Conservation (phyloP, 2,888 invertebrate genomes). For the Stenodema calcarata region DNA sequence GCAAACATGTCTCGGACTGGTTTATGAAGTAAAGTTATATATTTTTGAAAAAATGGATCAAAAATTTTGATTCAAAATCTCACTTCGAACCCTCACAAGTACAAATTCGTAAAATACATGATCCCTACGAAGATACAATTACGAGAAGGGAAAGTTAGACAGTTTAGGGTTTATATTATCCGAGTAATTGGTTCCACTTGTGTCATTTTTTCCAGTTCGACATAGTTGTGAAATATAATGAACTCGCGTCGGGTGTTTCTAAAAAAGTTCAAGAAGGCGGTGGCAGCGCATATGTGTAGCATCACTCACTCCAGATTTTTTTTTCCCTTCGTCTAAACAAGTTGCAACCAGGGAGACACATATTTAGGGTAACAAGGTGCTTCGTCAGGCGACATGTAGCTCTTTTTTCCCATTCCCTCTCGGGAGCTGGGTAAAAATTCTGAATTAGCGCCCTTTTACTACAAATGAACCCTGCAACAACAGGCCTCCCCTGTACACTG, state of each 20-base stretch:
- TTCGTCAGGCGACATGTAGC: neutral
- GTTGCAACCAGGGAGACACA: neutral
- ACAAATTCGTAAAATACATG: too few relatives aligned
- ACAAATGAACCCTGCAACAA: slow-evolving; percentile 2
- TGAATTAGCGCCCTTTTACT: slow-evolving; percentile 2
- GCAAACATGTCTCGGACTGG: too few relatives aligned
- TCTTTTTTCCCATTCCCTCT: neutral
- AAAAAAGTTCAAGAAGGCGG: neutral
- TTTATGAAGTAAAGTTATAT: too few relatives aligned
- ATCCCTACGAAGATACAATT: too few relatives aligned
- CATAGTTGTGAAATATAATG: neutral
- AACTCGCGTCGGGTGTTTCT: too few relatives aligned
- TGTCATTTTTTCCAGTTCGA: neutral
- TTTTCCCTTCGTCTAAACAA: neutral
- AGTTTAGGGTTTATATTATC: too few relatives aligned
- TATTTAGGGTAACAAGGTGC: slow-evolving; percentile 2
- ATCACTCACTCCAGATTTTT: neutral
- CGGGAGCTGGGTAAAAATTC: neutral
- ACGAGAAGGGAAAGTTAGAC: too few relatives aligned
- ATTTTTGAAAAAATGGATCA: too few relatives aligned
- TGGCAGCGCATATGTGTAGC: neutral
- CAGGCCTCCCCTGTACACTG: neutral
- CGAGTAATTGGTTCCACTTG: too few relatives aligned
- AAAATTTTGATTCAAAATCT: too few relatives aligned
- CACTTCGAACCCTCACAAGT: too few relatives aligned